These are phyloP conservation scores for Phortica magna DNA, from an alignment of 2,888 invertebrate genomes.

Conservation along the genomic window DNA sequence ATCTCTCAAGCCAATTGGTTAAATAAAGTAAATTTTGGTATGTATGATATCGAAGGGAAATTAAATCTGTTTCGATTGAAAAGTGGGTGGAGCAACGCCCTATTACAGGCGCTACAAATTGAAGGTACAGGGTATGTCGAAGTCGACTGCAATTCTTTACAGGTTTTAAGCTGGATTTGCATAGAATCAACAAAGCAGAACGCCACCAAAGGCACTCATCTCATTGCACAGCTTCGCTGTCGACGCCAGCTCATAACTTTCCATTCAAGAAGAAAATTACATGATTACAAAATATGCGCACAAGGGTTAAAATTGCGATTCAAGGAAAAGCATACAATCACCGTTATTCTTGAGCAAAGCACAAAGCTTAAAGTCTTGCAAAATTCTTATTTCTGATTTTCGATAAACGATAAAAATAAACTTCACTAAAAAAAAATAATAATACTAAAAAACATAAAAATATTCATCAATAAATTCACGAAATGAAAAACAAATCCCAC, in stretches of 20 bases:
- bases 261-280: conserved; percentile 72
- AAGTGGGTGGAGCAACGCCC: too few species aligned
- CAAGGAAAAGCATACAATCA: neutral
- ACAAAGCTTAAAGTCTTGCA: conserved; percentile 41
- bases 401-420: conserved; percentile 42
- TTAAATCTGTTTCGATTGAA: too few species aligned
- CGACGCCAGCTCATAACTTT: conserved; percentile 49
- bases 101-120: too few species aligned
- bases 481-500: neutral
- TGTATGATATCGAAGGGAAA: too few species aligned
- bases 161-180: neutral
- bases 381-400: neutral
- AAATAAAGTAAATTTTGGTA: too few species aligned
- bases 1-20: too few species aligned
- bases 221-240: neutral
- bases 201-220: too few species aligned
- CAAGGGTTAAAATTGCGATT: conserved; percentile 19
- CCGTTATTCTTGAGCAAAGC: neutral
- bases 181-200: conserved; percentile 1
- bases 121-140: too few species aligned
- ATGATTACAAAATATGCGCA: conserved; percentile 48
- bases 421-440: conserved; percentile 6
- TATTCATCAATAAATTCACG: neutral
- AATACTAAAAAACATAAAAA: neutral
- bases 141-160: too few species aligned